phyloP scores from a whole-genome alignment of 2,113 vertebrate species.

The Barbus barbus region DNA sequence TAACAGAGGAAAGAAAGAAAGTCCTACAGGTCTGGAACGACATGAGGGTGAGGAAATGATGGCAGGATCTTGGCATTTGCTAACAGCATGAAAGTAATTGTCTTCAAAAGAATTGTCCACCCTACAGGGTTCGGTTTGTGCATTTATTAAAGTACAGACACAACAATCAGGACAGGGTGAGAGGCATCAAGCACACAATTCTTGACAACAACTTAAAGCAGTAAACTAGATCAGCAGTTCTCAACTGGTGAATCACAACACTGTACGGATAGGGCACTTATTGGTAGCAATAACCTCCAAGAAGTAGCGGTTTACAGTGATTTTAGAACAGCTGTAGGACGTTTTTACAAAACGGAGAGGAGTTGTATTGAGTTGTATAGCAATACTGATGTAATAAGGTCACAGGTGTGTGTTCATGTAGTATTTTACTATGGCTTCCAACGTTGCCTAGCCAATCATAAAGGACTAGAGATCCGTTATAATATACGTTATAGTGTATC shows the following conservation, averaged over 20 bases:
- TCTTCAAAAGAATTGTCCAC: not conserved
- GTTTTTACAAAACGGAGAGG: not conserved
- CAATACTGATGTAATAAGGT: not conserved
- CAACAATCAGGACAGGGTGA: constrained; percentile 4
- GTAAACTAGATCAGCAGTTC: constrained; percentile 10
- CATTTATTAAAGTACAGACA: not conserved
- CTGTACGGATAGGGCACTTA: not conserved
- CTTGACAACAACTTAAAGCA: not conserved
- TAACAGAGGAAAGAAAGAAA: too few species aligned
- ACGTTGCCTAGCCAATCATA: not conserved
- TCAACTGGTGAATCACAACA: not conserved
- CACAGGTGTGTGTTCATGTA: not conserved
- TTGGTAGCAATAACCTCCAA: not conserved
- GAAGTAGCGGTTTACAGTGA: not conserved
- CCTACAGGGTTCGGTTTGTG: not conserved
- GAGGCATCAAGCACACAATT: not conserved
- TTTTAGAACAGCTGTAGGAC: not conserved
- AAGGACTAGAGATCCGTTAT: not conserved
- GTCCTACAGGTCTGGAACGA: not conserved
- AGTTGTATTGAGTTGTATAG: not conserved
- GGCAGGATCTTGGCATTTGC: constrained; percentile 8
- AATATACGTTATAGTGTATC: not conserved
- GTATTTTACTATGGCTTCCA: not conserved
- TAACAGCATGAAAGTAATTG: not conserved
- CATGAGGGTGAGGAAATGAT: not conserved